Evolutionary conservation across 2,113 vertebrate species (phyloP).

Genomic region (Grantiella picta): DNA sequence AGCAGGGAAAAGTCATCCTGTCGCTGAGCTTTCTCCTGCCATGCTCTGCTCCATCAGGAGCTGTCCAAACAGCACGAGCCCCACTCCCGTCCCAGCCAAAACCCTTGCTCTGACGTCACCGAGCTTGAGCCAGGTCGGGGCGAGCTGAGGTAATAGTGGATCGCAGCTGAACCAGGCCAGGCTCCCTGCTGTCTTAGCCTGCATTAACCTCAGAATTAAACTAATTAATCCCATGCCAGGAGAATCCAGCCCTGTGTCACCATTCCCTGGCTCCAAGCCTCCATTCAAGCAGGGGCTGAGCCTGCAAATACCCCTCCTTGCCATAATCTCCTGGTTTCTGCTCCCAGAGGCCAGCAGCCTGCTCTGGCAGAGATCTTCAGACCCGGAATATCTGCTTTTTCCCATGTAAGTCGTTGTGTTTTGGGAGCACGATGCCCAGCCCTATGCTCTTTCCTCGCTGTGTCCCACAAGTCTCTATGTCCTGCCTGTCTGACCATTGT

Average conservation of each 20-base stretch:
- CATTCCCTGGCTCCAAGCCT: not conserved
- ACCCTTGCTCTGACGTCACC: accelerated
- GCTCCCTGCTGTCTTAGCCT: not conserved
- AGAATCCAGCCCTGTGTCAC: not conserved
- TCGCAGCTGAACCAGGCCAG: accelerated
- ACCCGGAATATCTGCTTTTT: not conserved
- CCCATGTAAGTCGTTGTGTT: not conserved
- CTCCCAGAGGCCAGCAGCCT: accelerated
- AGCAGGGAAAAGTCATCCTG: not conserved
- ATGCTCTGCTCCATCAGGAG: accelerated
- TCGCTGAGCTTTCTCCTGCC: not conserved
- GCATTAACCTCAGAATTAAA: not conserved
- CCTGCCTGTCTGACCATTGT: accelerated
- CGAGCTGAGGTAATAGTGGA: accelerated
- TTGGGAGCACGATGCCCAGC: not conserved
- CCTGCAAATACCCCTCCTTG: not conserved
- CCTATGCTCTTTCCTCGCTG: accelerated
- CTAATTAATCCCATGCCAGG: not conserved
- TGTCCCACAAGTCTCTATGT: accelerated
- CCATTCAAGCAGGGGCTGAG: not conserved
- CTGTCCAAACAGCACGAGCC: not conserved
- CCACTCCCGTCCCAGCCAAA: not conserved
- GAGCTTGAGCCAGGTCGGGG: accelerated
- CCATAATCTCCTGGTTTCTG: not conserved
- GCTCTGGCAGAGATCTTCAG: not conserved